A percentile compares a stretch with the other conserved stretches of the same genome.
These are phyloP conservation scores for Petroica traversi DNA, from an alignment of 2,113 vertebrate genomes.

Conservation along the genomic window DNA sequence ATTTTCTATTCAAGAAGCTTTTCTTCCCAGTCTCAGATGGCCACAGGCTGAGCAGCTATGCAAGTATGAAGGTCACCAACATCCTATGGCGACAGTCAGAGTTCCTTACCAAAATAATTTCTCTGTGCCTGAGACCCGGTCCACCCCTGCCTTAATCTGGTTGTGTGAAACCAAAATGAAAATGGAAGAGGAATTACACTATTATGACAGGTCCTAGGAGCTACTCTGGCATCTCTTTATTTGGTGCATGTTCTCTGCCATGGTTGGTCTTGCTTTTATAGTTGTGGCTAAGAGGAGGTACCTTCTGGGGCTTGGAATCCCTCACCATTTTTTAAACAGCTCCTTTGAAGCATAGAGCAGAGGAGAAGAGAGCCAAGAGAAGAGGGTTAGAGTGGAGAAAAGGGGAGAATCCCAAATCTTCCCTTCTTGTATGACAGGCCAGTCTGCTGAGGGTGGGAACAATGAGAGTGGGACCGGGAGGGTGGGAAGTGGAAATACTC, in stretches of 20 bases:
- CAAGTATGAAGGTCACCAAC: background rate
- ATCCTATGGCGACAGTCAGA: background rate
- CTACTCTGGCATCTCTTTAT: background rate
- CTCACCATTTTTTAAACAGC: background rate
- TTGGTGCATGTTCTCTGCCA: background rate
- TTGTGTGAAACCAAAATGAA: background rate
- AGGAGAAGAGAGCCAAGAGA: background rate
- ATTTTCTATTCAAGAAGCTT: background rate
- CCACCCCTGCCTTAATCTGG: background rate
- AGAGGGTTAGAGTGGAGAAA: background rate
- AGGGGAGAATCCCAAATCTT: background rate
- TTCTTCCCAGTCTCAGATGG: background rate
- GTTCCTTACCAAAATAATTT: background rate
- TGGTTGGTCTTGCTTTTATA: background rate
- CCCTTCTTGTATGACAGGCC: background rate
- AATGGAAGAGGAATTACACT: background rate
- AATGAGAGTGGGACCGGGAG: background rate
- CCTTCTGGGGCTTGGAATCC: background rate
- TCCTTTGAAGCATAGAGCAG: background rate
- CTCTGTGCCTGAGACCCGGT: background rate
- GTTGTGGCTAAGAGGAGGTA: background rate
- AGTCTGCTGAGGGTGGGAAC: background rate
- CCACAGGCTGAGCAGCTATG: background rate
- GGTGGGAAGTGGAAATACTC: slow-evolving; percentile 57
- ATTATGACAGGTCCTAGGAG: background rate